These are phyloP conservation scores for Odontomyia ornata DNA, from an alignment of 2,888 invertebrate genomes.

Conservation along the genomic window DNA sequence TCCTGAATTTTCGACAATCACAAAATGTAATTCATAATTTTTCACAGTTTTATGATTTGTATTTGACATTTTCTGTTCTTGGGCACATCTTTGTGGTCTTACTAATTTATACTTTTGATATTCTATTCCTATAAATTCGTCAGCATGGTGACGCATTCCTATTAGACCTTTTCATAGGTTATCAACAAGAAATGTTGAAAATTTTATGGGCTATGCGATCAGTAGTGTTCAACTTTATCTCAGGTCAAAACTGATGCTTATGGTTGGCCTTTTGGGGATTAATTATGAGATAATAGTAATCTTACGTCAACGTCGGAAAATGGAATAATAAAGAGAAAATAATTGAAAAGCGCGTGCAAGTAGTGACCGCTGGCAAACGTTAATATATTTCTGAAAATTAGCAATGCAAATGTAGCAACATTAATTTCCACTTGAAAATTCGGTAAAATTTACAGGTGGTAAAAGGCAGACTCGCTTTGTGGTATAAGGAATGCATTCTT, in stretches of 20 bases:
- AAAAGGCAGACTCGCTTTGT: too few species aligned
- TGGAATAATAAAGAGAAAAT: background rate
- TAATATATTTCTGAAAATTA: too few species aligned
- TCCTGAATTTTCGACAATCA: background rate
- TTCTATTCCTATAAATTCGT: too few species aligned
- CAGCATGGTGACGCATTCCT: background rate
- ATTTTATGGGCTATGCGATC: slow-evolving; percentile 34
- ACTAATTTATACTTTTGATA: background rate
- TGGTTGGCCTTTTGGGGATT: background rate
- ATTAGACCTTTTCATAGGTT: slow-evolving; percentile 23
- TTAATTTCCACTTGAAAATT: too few species aligned
- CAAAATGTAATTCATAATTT: background rate
- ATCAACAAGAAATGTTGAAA: slow-evolving; percentile 13
- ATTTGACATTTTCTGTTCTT: background rate
- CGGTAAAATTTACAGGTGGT: too few species aligned
- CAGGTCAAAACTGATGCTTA: background rate
- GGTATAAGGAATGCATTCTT: too few species aligned
- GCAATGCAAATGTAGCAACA: too few species aligned
- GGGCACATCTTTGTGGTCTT: background rate
- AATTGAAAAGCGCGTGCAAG: too few species aligned
- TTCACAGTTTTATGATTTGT: background rate
- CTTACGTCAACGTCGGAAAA: background rate
- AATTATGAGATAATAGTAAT: background rate
- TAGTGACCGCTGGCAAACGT: too few species aligned
- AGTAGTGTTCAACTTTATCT: slow-evolving; percentile 22